Conservation (phyloP, 1,140 invertebrate species). For the Notospermus geniculatus region DNA sequence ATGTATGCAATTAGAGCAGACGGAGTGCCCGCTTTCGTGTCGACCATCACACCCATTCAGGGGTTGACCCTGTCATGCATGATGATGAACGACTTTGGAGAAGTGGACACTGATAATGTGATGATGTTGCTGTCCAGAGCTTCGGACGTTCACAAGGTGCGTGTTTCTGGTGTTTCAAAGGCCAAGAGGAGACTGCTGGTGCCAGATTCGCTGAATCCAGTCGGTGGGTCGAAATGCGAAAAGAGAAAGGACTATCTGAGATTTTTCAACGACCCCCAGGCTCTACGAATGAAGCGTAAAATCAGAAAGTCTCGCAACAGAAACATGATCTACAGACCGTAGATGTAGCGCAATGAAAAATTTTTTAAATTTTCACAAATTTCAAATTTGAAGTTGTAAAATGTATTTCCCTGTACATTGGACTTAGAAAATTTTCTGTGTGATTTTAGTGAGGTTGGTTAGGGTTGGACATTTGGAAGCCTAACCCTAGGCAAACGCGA, state of each 20-base stretch:
- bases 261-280: constrained; percentile 7
- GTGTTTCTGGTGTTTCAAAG: constrained; percentile 7
- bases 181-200: constrained; percentile 5
- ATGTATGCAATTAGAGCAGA: constrained; percentile 9
- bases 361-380: neutral
- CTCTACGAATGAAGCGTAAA: constrained; percentile 3
- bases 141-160: constrained; percentile 10
- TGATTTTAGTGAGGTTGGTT: too few species aligned
- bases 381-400: neutral
- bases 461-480: too few species aligned
- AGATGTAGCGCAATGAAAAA: neutral
- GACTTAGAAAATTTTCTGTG: too few species aligned
- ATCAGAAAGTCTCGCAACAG: constrained; percentile 7
- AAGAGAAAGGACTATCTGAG: constrained; percentile 1
- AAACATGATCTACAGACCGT: constrained; percentile 8
- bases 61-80: constrained; percentile 7
- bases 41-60: constrained; percentile 5
- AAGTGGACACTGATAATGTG: constrained; percentile 10
- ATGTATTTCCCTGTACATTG: too few species aligned
- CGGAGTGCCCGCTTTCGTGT: constrained; percentile 6
- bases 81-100: constrained; percentile 10
- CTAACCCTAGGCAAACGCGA: too few species aligned
- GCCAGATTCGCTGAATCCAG: neutral
- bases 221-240: constrained; percentile 6
- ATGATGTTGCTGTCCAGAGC: constrained; percentile 1